Base-by-base conservation (phyloP, 2,888 invertebrate species). In the Leptinotarsa haldemani region DNA sequence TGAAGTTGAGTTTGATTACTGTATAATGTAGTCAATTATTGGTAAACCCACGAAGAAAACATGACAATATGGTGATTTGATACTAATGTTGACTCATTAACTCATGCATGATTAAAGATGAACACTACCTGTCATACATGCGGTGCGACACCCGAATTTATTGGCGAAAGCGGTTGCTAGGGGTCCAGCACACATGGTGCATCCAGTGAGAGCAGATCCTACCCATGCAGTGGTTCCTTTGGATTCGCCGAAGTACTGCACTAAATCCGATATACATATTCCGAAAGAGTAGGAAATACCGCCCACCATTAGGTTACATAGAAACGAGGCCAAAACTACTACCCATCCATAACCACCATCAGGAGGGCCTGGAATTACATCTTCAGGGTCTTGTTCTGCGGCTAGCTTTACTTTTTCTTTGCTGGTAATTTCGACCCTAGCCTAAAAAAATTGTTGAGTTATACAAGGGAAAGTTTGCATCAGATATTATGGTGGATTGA, bases 281-380 rank as follows among this genome's bases (percentile, higher is more conserved):
- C 99, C 98, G 87, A 99, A 99, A 12, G 97, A 97, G 88, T 98
- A 99, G 16, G 97, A 96, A 78, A 99, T 97, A 82, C 97, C 99
- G 87, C 99, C 99, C 73, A 99, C 97, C 82, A 99, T 95, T 90
- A 98, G 92, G 91, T 99, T 98, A 89, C 97, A 97, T 92, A 98
- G 93, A 88, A 99, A 98, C 58, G 97, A 97, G 69, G 97, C 97
- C 83, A 96, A 93, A 70, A 98, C 98, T 84, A 99, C 95, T 84
- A 98, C 93, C 96, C 96, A 96, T 74, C 95, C 96, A 88, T 95
- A 97, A 65, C 97, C 97, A 78, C 95, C 95, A 87, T 96, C 96
- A 61, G 96, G 96, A 70, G 96, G 95, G 72, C 95, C 95, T 20
- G 96, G 96, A 77, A 95, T 88, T 80, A 93, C 92, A 85, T 87